Percentiles rank a stretch among this genome's conserved stretches.
phyloP scores from a whole-genome alignment of 2,888 invertebrate species.

The Tanytarsus gracilentus region DNA sequence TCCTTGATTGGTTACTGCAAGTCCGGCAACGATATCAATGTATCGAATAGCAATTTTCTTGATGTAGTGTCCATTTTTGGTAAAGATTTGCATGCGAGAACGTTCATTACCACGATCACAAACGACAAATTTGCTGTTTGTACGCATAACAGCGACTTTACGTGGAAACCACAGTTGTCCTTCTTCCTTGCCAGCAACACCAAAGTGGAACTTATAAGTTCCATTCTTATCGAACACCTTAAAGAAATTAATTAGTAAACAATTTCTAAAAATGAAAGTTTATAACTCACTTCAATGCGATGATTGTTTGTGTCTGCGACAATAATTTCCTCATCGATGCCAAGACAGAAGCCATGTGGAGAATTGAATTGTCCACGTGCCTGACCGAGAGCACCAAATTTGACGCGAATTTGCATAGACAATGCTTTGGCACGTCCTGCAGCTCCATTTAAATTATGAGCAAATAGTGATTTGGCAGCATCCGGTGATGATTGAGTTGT shows the following conservation, averaged over 20 bases:
- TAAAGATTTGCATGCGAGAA: conserved; percentile 95
- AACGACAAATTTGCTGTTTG: conserved; percentile 86
- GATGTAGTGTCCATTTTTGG: conserved; percentile 88
- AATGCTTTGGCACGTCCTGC: conserved; percentile 63
- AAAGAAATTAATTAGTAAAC: conserved; percentile 30
- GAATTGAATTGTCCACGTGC: conserved; percentile 93
- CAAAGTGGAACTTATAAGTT: conserved; percentile 88
- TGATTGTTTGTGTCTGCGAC: conserved; percentile 96
- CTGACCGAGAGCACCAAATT: conserved; percentile 89
- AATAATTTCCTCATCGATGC: conserved; percentile 89
- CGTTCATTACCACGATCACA: conserved; percentile 96
- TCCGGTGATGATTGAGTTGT: conserved; percentile 46
- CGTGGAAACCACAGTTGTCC: conserved; percentile 96
- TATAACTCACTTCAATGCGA: conserved; percentile 71
- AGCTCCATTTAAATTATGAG: conserved; percentile 43
- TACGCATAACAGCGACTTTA: conserved; percentile 85
- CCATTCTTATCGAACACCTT: conserved; percentile 92
- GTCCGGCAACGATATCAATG: conserved; percentile 85
- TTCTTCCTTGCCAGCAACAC: conserved; percentile 89
- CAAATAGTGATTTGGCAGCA: too few species aligned
- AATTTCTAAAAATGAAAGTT: conserved; percentile 20
- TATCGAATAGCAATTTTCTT: conserved; percentile 86
- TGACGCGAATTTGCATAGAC: conserved; percentile 81
- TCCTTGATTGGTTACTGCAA: conserved; percentile 85
- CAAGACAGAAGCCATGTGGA: conserved; percentile 93